Conservation (phyloP, 2,113 vertebrate genomes). For the Bagarius yarrelli region DNA sequence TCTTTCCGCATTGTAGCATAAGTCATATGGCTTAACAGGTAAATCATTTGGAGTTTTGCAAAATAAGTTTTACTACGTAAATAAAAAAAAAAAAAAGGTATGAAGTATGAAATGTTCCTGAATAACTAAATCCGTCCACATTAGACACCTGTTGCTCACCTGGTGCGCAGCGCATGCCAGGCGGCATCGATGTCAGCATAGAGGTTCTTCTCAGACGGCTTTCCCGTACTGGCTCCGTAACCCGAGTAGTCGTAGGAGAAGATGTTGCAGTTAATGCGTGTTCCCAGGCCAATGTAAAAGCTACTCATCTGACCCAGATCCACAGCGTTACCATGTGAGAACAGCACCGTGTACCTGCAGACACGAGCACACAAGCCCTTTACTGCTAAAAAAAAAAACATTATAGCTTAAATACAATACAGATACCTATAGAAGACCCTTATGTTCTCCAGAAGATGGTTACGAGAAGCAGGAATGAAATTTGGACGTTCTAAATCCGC, state of each 20-base stretch:
- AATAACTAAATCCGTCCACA: neutral
- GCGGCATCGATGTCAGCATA: conserved; percentile 94
- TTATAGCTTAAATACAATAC: too few species aligned
- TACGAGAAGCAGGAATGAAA: too few species aligned
- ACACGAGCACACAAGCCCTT: neutral
- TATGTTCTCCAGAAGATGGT: too few species aligned
- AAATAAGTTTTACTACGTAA: too few species aligned
- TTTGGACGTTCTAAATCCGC: too few species aligned
- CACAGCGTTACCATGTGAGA: conserved; percentile 94
- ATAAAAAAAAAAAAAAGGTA: too few species aligned
- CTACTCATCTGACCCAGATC: conserved; percentile 99
- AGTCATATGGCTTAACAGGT: too few species aligned
- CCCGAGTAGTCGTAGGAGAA: conserved; percentile 99
- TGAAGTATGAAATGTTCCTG: too few species aligned
- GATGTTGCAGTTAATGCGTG: conserved; percentile 96
- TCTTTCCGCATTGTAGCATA: too few species aligned
- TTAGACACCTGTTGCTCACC: conserved; percentile 65
- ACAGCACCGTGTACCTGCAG: conserved; percentile 90
- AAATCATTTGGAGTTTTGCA: too few species aligned
- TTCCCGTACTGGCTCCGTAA: conserved; percentile 91
- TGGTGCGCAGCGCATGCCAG: conserved; percentile 91
- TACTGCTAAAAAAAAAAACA: neutral
- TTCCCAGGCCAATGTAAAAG: conserved; percentile 94
- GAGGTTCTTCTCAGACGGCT: conserved; percentile 93
- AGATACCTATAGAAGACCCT: too few species aligned